A percentile compares a stretch with the other conserved stretches of the same genome.
Evolutionary conservation across 2,888 invertebrate species (phyloP).

Genomic region (Troides oblongomaculatus): DNA sequence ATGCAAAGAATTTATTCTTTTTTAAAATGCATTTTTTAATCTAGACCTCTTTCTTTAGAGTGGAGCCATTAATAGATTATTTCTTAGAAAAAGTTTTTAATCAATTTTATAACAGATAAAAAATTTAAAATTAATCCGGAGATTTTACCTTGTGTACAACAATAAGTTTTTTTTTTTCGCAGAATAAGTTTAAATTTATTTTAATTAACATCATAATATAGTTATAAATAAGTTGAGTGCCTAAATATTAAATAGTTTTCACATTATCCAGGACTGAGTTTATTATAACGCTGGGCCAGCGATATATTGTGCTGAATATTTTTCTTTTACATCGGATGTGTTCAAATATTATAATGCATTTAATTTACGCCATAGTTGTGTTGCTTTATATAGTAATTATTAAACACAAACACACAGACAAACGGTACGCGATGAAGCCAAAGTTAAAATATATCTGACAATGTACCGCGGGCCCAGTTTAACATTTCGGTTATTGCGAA

Average conservation of each 20-base stretch:
- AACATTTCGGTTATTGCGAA: constrained; percentile 61
- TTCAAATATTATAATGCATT: constrained; percentile 38
- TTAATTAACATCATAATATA: constrained; percentile 19
- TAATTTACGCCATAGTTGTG: not conserved
- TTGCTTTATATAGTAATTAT: not conserved
- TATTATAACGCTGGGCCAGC: constrained; percentile 36
- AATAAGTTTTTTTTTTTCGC: constrained; percentile 3
- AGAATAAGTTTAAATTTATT: constrained; percentile 7
- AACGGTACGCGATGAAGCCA: constrained; percentile 7
- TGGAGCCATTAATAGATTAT: not conserved
- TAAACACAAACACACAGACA: not conserved
- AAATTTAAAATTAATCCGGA: not conserved
- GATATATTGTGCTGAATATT: constrained; percentile 36
- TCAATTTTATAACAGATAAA: not conserved
- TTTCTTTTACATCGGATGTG: constrained; percentile 30
- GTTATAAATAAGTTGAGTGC: constrained; percentile 26
- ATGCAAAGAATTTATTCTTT: not conserved
- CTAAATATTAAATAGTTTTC: constrained; percentile 27
- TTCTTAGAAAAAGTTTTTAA: not conserved
- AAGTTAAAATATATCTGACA: constrained; percentile 32
- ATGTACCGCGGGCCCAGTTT: constrained; percentile 37
- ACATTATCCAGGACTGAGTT: constrained; percentile 43
- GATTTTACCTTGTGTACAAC: not conserved
- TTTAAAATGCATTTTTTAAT: not conserved
- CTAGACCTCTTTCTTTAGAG: not conserved